A percentile compares a stretch with the other conserved stretches of the same genome.
These are phyloP conservation scores for Toxotes lorentzi DNA, from an alignment of 2,797 vertebrate genomes.

Conservation along the genomic window DNA sequence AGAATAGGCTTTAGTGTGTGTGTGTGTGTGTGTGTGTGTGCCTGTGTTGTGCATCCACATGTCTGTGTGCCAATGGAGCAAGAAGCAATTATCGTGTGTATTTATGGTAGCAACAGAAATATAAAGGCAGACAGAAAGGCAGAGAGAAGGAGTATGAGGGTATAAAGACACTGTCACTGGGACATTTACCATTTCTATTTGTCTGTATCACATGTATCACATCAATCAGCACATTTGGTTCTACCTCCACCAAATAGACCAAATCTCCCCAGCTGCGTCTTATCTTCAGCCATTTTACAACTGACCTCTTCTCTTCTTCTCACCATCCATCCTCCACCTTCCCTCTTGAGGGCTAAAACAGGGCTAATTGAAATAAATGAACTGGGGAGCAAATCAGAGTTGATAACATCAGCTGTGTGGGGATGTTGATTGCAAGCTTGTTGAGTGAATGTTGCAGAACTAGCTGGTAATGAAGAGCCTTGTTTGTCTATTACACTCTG, in stretches of 20 bases:
- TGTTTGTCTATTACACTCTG: constrained; percentile 60
- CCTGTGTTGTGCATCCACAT: not conserved
- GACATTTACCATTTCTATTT: constrained; percentile 4
- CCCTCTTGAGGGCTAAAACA: constrained; percentile 72
- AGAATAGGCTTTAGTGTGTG: constrained; percentile 39
- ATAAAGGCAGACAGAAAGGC: constrained; percentile 13
- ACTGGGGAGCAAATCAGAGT: constrained; percentile 76
- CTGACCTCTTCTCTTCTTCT: constrained; percentile 38
- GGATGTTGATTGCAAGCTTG: constrained; percentile 75
- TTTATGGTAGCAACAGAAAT: constrained; percentile 24
- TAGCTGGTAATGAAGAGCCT: constrained; percentile 67
- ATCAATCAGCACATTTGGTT: constrained; percentile 28
- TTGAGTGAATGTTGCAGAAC: constrained; percentile 63
- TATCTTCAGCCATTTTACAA: constrained; percentile 63
- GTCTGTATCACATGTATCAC: constrained; percentile 7
- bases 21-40: constrained; percentile 2
- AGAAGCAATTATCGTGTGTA: constrained; percentile 45
- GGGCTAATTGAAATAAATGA: constrained; percentile 84
- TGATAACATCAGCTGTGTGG: constrained; percentile 76
- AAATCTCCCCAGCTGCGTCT: constrained; percentile 53
- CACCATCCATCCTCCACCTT: constrained; percentile 33
- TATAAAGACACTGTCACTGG: not conserved
- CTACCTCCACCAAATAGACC: constrained; percentile 44
- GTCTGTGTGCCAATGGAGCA: not conserved
- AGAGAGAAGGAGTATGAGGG: not conserved